A percentile compares a stretch with the other conserved stretches of the same genome.
Evolutionary conservation across 30 jellyfish, hydroid and myxozoan genomes (phyloP).

Genomic region (Hydra vulgaris): DNA sequence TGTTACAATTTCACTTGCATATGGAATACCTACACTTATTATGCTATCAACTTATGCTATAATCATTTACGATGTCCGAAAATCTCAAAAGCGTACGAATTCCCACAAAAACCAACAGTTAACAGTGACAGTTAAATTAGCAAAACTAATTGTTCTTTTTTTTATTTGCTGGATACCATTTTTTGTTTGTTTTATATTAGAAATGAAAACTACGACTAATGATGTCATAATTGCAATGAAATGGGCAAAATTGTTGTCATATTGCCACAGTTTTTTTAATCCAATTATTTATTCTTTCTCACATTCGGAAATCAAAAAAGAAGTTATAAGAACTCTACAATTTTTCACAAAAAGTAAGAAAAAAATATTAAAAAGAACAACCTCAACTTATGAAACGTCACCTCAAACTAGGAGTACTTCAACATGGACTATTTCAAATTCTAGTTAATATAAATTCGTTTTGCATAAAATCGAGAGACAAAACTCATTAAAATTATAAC

Average conservation of each 20-base stretch:
- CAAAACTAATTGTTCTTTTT: background rate
- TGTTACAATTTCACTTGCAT: background rate
- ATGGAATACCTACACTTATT: background rate
- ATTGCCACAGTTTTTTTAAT: constrained; percentile 13
- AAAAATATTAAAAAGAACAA: too few relatives aligned
- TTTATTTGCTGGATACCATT: constrained; percentile 17
- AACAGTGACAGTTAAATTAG: constrained; percentile 11
- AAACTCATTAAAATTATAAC: too few relatives aligned
- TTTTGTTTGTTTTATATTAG: background rate
- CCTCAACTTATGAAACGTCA: too few relatives aligned
- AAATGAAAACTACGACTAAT: background rate
- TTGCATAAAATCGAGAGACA: too few relatives aligned
- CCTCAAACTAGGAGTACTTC: too few relatives aligned
- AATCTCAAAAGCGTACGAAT: background rate
- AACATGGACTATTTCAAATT: too few relatives aligned
- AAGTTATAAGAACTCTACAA: constrained; percentile 3
- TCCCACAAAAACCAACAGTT: background rate
- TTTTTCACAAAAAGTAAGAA: too few relatives aligned
- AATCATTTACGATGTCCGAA: background rate
- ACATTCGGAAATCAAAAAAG: constrained; percentile 3
- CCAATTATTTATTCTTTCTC: constrained; percentile 15
- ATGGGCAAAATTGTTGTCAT: constrained; percentile 12
- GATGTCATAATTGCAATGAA: background rate
- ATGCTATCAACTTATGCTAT: background rate
- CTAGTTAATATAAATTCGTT: too few relatives aligned